Conservation (phyloP, 1,140 invertebrate species). For the Frieseomelitta varia region DNA sequence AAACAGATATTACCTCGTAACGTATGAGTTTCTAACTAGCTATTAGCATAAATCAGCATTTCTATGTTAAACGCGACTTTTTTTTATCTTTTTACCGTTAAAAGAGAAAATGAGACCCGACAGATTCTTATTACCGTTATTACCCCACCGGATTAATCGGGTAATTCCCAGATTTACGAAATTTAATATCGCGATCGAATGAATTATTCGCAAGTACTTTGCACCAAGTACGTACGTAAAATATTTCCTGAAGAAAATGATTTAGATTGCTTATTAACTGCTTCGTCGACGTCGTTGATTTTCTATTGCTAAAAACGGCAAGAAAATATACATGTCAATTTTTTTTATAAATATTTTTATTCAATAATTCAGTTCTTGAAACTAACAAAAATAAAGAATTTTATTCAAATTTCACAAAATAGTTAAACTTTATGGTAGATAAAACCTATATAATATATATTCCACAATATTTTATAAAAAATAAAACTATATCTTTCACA, state of each 20-base stretch:
- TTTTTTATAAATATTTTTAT: too few relatives aligned
- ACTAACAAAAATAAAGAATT: too few relatives aligned
- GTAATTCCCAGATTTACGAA: background rate
- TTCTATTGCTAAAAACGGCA: too few relatives aligned
- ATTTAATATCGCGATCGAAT: background rate
- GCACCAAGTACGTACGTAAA: background rate
- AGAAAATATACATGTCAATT: too few relatives aligned
- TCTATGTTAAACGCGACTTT: too few relatives aligned
- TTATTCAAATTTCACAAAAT: too few relatives aligned
- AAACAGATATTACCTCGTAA: background rate
- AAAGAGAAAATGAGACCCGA: background rate
- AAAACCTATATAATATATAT: too few relatives aligned
- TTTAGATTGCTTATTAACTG: background rate
- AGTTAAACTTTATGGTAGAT: too few relatives aligned
- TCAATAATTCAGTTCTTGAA: too few relatives aligned
- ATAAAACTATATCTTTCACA: too few relatives aligned
- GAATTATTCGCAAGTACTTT: background rate
- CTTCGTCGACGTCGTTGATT: background rate
- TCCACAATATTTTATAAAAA: too few relatives aligned
- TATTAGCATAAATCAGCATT: conserved; percentile 16
- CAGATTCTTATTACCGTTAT: background rate
- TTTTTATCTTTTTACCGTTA: background rate
- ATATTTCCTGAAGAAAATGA: background rate
- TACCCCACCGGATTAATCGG: background rate
- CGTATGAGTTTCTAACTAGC: background rate